A percentile compares a stretch with the other conserved stretches of the same genome.
These are phyloP conservation scores for Pterostichus madidus DNA, from an alignment of 2,888 invertebrate species.

Conservation along the genomic window DNA sequence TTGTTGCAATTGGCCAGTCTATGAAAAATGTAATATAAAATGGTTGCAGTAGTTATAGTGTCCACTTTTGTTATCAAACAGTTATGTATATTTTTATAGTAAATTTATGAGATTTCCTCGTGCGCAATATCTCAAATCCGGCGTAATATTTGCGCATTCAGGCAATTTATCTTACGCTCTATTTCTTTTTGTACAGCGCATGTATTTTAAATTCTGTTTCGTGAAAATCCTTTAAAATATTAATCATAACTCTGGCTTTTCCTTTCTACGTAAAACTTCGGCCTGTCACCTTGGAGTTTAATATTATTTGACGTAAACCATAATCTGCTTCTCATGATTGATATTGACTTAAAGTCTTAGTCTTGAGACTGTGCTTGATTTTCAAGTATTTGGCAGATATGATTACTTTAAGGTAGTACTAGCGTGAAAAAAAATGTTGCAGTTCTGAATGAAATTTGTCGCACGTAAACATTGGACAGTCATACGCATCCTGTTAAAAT, in stretches of 20 bases:
- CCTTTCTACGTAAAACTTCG: slow-evolving; percentile 19
- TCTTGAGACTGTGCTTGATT: neutral
- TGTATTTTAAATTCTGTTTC: slow-evolving; percentile 20
- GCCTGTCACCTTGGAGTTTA: slow-evolving; percentile 24
- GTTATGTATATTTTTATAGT: neutral
- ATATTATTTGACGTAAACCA: slow-evolving; percentile 37
- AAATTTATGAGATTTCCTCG: neutral
- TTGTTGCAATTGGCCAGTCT: no score
- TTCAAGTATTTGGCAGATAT: neutral
- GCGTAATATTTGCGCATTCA: neutral
- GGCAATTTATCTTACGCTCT: slow-evolving; percentile 14
- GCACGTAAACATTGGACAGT: no score
- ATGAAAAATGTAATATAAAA: no score
- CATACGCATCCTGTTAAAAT: no score
- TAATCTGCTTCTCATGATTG: slow-evolving; percentile 14
- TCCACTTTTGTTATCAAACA: neutral
- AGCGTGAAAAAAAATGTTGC: no score
- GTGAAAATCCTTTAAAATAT: slow-evolving; percentile 41
- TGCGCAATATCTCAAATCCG: neutral
- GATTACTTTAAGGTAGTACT: no score
- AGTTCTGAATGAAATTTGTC: no score
- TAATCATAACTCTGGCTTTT: slow-evolving; percentile 39
- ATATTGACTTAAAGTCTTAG: slow-evolving; percentile 4
- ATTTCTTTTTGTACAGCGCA: slow-evolving; percentile 13
- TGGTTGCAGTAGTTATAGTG: no score